Conservation (phyloP, 2,113 vertebrate species). For the Tinamus guttatus region DNA sequence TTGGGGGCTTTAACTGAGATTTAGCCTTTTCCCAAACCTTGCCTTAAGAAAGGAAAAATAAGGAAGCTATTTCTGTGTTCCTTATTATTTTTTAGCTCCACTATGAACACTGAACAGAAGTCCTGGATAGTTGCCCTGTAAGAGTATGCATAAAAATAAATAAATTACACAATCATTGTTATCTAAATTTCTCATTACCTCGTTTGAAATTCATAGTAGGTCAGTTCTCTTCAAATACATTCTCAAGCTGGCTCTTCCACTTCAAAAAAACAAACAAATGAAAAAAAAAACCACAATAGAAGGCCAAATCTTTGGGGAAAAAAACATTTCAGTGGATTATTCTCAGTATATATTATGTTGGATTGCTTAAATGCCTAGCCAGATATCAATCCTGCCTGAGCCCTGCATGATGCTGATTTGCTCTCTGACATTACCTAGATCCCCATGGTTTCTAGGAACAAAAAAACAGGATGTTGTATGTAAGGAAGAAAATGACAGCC, state of each 20-base stretch:
- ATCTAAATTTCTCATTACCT: background rate
- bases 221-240: background rate
- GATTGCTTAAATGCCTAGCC: conserved; percentile 1
- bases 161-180: background rate
- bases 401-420: background rate
- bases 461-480: background rate
- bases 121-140: background rate
- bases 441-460: conserved; percentile 25
- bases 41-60: background rate
- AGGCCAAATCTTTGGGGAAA: background rate
- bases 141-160: background rate
- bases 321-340: background rate
- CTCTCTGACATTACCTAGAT: background rate
- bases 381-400: background rate
- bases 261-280: background rate
- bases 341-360: conserved; percentile 14
- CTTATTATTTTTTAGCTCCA: background rate
- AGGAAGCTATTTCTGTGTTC: background rate
- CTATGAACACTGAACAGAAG: background rate
- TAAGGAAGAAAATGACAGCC: background rate
- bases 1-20: background rate
- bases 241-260: background rate
- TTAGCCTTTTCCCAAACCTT: background rate
- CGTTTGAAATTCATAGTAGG: background rate
- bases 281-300: background rate